A percentile compares a stretch with the other conserved stretches of the same genome.
These are phyloP conservation scores for Lepidocyrtinus sp. DNA, from an alignment of 2,888 invertebrate species.

Conservation along the genomic window DNA sequence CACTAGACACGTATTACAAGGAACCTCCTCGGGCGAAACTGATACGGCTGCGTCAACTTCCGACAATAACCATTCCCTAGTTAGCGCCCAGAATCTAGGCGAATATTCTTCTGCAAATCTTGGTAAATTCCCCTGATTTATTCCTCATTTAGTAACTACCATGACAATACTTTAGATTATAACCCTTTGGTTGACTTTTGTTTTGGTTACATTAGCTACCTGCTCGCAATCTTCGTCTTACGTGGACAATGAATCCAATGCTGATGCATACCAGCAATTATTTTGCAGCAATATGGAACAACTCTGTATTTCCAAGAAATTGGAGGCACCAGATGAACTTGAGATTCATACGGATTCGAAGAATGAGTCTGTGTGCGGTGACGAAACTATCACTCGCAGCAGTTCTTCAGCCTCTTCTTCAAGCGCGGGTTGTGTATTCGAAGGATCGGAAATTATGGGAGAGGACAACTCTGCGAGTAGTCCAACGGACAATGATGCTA, in stretches of 20 bases:
- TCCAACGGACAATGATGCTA: slow-evolving; percentile 26
- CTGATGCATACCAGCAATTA: slow-evolving; percentile 47
- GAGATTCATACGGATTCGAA: slow-evolving; percentile 39
- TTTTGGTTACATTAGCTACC: slow-evolving; percentile 32
- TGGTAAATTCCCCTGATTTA: slow-evolving; percentile 53
- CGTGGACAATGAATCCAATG: slow-evolving; percentile 38
- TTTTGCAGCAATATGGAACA: slow-evolving; percentile 54
- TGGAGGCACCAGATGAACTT: slow-evolving; percentile 5
- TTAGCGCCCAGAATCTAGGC: slow-evolving; percentile 26
- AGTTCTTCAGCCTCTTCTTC: slow-evolving; percentile 53
- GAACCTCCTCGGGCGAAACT: slow-evolving; percentile 30
- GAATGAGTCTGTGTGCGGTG: slow-evolving; percentile 30
- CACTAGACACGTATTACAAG: slow-evolving; percentile 28
- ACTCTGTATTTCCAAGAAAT: slow-evolving; percentile 25
- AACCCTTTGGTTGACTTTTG: too few relatives aligned
- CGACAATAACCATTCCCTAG: slow-evolving; percentile 57
- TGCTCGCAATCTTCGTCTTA: slow-evolving; percentile 51
- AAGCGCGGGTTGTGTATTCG: slow-evolving; percentile 54
- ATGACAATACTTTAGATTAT: not conserved
- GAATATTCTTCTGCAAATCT: slow-evolving; percentile 16
- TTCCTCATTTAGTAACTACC: too few relatives aligned
- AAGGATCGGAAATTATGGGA: slow-evolving; percentile 52
- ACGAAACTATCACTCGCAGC: slow-evolving; percentile 48
- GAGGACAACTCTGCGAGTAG: slow-evolving; percentile 39
- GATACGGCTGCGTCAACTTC: slow-evolving; percentile 45